Conservation (phyloP, 2,888 invertebrate species). For the Ennomos fuscantarius region DNA sequence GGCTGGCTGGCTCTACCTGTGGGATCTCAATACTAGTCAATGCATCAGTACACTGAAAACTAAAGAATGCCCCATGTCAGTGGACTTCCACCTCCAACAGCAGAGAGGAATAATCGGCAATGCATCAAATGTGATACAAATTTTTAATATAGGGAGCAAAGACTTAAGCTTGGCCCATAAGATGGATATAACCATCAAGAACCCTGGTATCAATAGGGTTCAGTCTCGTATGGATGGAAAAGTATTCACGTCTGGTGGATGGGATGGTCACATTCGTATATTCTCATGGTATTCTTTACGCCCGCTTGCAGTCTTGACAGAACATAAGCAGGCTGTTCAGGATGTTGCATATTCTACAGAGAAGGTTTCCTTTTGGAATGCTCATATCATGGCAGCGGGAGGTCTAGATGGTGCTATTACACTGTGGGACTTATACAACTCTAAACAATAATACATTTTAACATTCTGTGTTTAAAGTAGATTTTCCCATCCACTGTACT, state of each 20-base stretch:
- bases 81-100: slow-evolving; percentile 88
- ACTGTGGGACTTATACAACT: slow-evolving; percentile 92
- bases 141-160: slow-evolving; percentile 84
- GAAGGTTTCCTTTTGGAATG: slow-evolving; percentile 88
- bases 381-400: slow-evolving; percentile 91
- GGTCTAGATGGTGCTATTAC: slow-evolving; percentile 91
- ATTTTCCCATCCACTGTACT: slow-evolving; percentile 21
- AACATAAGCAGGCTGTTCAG: slow-evolving; percentile 89
- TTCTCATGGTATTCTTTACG: slow-evolving; percentile 92
- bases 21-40: slow-evolving; percentile 88
- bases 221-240: slow-evolving; percentile 88
- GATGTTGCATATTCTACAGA: slow-evolving; percentile 89
- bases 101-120: slow-evolving; percentile 89
- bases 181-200: slow-evolving; percentile 88
- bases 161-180: slow-evolving; percentile 84
- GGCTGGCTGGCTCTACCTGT: slow-evolving; percentile 89
- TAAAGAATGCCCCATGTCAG: slow-evolving; percentile 88
- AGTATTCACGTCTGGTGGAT: slow-evolving; percentile 90
- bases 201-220: slow-evolving; percentile 89
- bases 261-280: slow-evolving; percentile 91
- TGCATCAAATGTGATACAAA: slow-evolving; percentile 86
- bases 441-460: slow-evolving; percentile 62
- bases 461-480: slow-evolving; percentile 32
- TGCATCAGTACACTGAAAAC: slow-evolving; percentile 84
- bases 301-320: slow-evolving; percentile 89